Evolutionary conservation across 2,888 invertebrate species (phyloP).

Genomic region (Metalampra italica): DNA sequence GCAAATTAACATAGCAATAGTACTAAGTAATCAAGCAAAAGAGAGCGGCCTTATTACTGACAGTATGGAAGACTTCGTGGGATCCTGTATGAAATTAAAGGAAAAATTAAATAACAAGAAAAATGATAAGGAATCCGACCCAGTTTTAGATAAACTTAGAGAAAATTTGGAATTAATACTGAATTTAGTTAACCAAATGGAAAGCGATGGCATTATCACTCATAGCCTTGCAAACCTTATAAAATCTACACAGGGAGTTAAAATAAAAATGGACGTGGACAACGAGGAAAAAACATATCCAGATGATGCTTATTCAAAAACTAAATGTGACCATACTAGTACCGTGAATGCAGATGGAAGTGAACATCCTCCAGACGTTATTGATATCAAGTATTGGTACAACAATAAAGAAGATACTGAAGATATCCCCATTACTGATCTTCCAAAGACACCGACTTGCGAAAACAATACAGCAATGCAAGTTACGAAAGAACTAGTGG

Average conservation of each 20-base stretch:
- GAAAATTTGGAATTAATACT: slow-evolving; percentile 29
- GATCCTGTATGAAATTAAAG: slow-evolving; percentile 34
- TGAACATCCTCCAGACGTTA: too few species aligned
- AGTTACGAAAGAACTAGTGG: too few species aligned
- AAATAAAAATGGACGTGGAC: slow-evolving; percentile 20
- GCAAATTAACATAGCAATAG: slow-evolving; percentile 29
- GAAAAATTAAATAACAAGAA: slow-evolving; percentile 7
- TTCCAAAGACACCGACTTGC: too few species aligned
- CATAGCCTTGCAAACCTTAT: slow-evolving; percentile 29
- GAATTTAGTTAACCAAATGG: slow-evolving; percentile 26
- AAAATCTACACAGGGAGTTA: slow-evolving; percentile 24
- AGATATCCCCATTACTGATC: background rate
- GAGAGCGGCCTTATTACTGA: slow-evolving; percentile 25
- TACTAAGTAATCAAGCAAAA: slow-evolving; percentile 28
- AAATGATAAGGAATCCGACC: slow-evolving; percentile 6
- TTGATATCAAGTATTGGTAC: too few species aligned
- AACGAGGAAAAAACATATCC: background rate
- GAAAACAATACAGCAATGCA: too few species aligned
- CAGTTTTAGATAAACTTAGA: slow-evolving; percentile 21
- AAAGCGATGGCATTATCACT: slow-evolving; percentile 22
- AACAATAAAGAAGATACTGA: background rate
- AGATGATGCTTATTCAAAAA: background rate
- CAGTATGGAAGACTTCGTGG: slow-evolving; percentile 32
- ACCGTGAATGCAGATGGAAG: too few species aligned
- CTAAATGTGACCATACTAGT: background rate